Evolutionary conservation across 2,797 vertebrate genomes (phyloP).

Genomic region (Myioborus miniatus): DNA sequence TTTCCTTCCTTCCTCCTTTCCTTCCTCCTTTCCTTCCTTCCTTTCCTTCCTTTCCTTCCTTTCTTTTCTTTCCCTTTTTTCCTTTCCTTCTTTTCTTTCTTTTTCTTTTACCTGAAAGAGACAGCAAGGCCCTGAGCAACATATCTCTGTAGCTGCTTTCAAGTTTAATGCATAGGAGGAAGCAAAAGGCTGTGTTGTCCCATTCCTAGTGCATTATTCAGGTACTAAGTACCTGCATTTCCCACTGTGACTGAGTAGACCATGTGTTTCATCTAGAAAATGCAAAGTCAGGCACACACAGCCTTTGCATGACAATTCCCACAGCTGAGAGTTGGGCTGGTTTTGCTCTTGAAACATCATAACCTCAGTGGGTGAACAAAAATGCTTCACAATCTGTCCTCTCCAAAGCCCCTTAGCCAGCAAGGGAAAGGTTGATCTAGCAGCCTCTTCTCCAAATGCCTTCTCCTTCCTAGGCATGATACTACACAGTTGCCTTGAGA

Average conservation of each 20-base stretch:
- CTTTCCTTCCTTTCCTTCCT: rapidly evolving
- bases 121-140: background rate
- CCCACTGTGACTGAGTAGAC: background rate
- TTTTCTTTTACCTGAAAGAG: background rate
- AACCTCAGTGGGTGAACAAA: background rate
- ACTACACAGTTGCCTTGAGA: background rate
- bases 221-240: background rate
- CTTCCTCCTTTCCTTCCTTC: too few species aligned
- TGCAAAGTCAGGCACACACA: background rate
- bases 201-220: background rate
- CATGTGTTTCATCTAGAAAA: background rate
- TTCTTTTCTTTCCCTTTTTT: too few species aligned
- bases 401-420: background rate
- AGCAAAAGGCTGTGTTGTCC: background rate
- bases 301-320: background rate
- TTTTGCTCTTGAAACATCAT: background rate
- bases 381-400: background rate
- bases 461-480: background rate
- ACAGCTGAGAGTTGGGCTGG: background rate
- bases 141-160: background rate
- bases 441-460: background rate
- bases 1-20: rapidly evolving
- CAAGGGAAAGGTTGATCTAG: background rate
- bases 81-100: too few species aligned
- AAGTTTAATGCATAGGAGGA: background rate